Evolutionary conservation across 2,888 invertebrate genomes (phyloP).

Genomic region (Luperina testacea): DNA sequence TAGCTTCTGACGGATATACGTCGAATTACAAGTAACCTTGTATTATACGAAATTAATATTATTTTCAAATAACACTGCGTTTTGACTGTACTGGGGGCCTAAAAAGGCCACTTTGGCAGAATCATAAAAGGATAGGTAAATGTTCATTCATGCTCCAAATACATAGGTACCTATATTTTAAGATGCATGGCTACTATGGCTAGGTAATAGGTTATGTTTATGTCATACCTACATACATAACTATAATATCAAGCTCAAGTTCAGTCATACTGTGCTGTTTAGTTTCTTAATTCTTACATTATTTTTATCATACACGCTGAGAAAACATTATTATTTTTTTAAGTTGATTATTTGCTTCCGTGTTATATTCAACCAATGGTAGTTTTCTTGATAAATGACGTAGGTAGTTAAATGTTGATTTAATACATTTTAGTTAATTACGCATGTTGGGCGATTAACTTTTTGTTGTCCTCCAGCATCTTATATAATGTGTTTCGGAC

Average conservation of each 20-base stretch:
- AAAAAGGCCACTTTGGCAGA: no score
- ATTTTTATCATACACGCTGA: background rate
- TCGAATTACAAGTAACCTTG: no score
- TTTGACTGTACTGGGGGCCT: no score
- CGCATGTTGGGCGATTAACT: background rate
- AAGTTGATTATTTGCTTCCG: slow-evolving; percentile 16
- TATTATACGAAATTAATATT: no score
- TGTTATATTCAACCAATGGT: slow-evolving; percentile 21
- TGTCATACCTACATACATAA: no score
- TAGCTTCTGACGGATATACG: no score
- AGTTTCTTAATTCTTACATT: slow-evolving; percentile 2
- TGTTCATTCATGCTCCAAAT: slow-evolving; percentile 1
- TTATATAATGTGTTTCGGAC: background rate
- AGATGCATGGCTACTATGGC: background rate
- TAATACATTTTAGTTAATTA: slow-evolving; percentile 3
- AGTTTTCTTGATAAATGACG: slow-evolving; percentile 35
- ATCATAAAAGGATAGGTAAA: no score
- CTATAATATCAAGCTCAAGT: background rate
- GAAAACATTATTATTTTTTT: background rate
- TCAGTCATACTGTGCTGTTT: background rate
- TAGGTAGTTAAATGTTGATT: background rate
- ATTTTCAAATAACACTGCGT: no score
- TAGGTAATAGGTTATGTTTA: background rate
- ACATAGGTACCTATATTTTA: slow-evolving; percentile 3
- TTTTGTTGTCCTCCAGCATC: slow-evolving; percentile 15